These are phyloP conservation scores for Notoglanidium macrostoma DNA, from an alignment of 2,797 vertebrate species.

Conservation along the genomic window DNA sequence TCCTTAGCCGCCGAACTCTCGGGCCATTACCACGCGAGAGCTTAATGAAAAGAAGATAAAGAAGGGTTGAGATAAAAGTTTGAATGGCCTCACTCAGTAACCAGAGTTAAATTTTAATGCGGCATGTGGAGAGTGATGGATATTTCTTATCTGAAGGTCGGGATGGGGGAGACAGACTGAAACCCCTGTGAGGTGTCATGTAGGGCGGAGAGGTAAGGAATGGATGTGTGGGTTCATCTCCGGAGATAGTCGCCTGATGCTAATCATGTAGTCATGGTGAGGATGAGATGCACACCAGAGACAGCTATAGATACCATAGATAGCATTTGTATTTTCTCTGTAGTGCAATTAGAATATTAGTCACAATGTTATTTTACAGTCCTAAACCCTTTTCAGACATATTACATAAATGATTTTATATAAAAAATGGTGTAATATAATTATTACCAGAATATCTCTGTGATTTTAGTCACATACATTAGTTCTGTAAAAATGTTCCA, in stretches of 20 bases:
- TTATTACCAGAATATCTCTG: neutral
- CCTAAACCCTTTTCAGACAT: neutral
- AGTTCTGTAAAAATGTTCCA: neutral
- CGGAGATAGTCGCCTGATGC: slow-evolving; percentile 32
- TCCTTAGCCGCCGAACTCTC: slow-evolving; percentile 98
- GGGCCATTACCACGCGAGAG: slow-evolving; percentile 99
- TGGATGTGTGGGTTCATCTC: slow-evolving; percentile 55
- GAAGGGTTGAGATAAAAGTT: slow-evolving; percentile 99
- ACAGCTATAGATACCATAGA: neutral
- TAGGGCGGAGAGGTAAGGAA: slow-evolving; percentile 63
- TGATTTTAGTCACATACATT: neutral
- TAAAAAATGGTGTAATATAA: neutral
- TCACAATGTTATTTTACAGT: slow-evolving; percentile 6
- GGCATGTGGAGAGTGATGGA: slow-evolving; percentile 84
- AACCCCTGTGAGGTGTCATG: slow-evolving; percentile 32
- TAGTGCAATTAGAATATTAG: neutral
- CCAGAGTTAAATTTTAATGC: slow-evolving; percentile 99
- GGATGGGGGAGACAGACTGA: slow-evolving; percentile 51
- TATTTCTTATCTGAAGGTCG: slow-evolving; percentile 78
- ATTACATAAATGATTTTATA: neutral
- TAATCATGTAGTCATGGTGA: slow-evolving; percentile 2
- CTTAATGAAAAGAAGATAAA: slow-evolving; percentile 99
- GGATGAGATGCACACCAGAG: slow-evolving; percentile 16
- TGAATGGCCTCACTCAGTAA: slow-evolving; percentile 98
- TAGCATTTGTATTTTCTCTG: neutral